Evolutionary conservation across 2,113 vertebrate species (phyloP).

Genomic region (Nestor notabilis): DNA sequence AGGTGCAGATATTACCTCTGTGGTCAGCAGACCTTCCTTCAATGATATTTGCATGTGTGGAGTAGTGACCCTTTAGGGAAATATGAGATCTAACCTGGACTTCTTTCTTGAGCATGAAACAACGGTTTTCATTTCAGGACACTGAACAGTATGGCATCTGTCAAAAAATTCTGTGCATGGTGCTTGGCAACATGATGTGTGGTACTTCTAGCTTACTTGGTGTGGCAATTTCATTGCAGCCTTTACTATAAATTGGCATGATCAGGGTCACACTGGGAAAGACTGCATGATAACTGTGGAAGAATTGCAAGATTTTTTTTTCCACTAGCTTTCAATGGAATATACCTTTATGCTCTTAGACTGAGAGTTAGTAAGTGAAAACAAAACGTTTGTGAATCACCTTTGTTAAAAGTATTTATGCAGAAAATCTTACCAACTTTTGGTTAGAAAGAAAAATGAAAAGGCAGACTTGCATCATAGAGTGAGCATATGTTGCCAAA

Average conservation of each 20-base stretch:
- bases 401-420: neutral
- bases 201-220: neutral
- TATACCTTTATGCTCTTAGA: neutral
- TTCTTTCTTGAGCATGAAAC: neutral
- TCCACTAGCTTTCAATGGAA: neutral
- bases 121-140: neutral
- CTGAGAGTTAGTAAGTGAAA: neutral
- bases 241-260: neutral
- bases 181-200: neutral
- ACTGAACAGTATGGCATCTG: neutral
- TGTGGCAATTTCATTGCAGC: neutral
- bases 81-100: neutral
- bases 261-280: neutral
- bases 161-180: neutral
- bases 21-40: neutral
- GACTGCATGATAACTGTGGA: neutral
- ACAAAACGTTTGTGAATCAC: neutral
- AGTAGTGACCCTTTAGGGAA: neutral
- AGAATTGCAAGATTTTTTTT: neutral
- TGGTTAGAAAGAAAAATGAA: neutral
- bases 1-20: neutral
- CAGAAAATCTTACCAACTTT: neutral
- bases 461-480: neutral
- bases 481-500: constrained; percentile 2
- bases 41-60: neutral